These are phyloP conservation scores for Mactromeris polynyma DNA, from an alignment of 2,888 invertebrate species.

Conservation along the genomic window DNA sequence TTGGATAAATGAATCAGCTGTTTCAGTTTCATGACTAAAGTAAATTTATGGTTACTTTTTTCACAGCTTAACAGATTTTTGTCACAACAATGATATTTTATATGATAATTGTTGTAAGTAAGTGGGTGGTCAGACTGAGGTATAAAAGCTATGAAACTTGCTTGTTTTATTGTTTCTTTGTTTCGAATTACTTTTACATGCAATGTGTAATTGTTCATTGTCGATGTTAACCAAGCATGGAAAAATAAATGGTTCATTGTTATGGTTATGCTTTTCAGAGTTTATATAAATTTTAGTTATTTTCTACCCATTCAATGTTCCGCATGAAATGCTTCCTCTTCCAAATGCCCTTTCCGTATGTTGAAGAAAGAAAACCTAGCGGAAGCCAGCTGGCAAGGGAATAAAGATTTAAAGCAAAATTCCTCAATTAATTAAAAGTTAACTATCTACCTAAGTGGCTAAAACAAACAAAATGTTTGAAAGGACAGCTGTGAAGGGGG, in stretches of 20 bases:
- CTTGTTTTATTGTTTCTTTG: slow-evolving; percentile 14
- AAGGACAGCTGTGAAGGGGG: not conserved
- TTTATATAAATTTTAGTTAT: not conserved
- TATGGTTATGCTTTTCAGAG: not conserved
- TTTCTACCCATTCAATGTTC: not conserved
- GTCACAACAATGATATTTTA: not conserved
- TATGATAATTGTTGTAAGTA: slow-evolving; percentile 14
- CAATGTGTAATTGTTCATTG: not conserved
- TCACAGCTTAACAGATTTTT: not conserved
- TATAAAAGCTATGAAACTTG: not conserved
- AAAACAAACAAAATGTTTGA: not conserved
- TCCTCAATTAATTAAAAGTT: not conserved
- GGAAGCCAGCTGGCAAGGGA: not conserved
- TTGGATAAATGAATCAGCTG: slow-evolving; percentile 39
- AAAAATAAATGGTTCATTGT: not conserved
- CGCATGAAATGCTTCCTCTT: no score
- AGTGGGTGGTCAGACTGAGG: slow-evolving; percentile 40
- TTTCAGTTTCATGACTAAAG: slow-evolving; percentile 21
- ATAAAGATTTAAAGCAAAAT: not conserved
- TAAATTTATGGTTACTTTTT: not conserved
- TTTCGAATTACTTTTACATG: not conserved
- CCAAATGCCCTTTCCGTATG: no score
- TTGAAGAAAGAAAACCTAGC: not conserved
- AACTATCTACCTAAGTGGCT: not conserved
- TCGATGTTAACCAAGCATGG: not conserved